These are phyloP conservation scores for Rhinogobio ventralis DNA, from an alignment of 2,797 vertebrate genomes.

Conservation along the genomic window DNA sequence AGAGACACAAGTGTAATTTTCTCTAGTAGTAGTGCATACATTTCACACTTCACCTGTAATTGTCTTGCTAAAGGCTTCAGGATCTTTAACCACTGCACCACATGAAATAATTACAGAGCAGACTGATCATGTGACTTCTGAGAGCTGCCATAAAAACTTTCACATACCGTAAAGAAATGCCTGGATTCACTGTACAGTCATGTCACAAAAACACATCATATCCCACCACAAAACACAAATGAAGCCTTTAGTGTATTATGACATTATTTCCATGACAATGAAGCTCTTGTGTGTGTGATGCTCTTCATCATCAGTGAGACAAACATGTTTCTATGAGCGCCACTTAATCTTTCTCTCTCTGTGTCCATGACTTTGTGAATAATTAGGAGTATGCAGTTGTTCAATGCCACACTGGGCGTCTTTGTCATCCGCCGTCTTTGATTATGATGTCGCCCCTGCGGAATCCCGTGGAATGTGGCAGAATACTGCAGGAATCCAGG, in stretches of 20 bases:
- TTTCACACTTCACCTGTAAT: slow-evolving; percentile 1
- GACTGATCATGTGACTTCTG: slow-evolving; percentile 12
- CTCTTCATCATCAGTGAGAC: neutral
- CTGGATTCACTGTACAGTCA: neutral
- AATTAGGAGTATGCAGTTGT: neutral
- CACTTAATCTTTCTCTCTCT: neutral
- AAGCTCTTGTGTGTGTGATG: neutral
- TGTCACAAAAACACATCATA: neutral
- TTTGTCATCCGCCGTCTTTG: slow-evolving; percentile 31
- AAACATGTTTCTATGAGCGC: neutral
- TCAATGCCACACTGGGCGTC: slow-evolving; percentile 19
- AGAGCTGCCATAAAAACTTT: neutral
- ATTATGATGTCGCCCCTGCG: slow-evolving; percentile 32
- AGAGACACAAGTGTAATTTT: neutral
- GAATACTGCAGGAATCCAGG: slow-evolving; percentile 34
- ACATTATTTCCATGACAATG: neutral
- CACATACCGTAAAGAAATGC: neutral
- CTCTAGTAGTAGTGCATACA: neutral
- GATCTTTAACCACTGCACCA: neutral
- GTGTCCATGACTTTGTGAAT: neutral
- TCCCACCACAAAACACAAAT: neutral
- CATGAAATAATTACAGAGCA: slow-evolving; percentile 8
- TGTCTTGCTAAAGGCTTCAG: slow-evolving; percentile 1
- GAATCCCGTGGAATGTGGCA: slow-evolving; percentile 34
- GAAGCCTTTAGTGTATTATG: neutral